Evolutionary conservation across 2,888 invertebrate genomes (phyloP).

Genomic region (Agonopterix arenella): DNA sequence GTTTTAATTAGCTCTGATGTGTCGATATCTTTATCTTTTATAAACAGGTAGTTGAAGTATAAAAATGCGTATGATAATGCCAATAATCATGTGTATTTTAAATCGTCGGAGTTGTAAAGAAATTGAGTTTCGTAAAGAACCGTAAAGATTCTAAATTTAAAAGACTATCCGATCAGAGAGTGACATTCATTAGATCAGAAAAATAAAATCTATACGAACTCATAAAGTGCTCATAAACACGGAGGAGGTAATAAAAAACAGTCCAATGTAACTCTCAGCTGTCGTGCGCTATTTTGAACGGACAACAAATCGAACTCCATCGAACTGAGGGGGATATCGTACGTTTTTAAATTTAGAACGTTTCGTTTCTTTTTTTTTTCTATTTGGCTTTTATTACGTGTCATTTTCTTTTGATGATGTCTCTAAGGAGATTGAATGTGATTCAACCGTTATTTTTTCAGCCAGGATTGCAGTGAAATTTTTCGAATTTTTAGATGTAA

Average conservation of each 20-base stretch:
- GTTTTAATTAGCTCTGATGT: constrained; percentile 25
- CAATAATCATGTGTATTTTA: constrained; percentile 28
- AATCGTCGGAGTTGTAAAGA: constrained; percentile 20
- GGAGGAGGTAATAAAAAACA: constrained; percentile 72
- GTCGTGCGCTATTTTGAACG: constrained; percentile 73
- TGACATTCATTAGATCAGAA: constrained; percentile 64
- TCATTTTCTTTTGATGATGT: constrained; percentile 20
- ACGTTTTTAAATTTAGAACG: constrained; percentile 59
- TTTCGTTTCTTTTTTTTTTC: constrained; percentile 39
- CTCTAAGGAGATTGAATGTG: constrained; percentile 18
- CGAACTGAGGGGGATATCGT: constrained; percentile 57
- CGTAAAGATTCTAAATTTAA: constrained; percentile 43
- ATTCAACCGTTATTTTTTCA: background rate
- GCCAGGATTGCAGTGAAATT: background rate
- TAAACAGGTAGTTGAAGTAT: constrained; percentile 16
- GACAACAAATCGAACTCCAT: constrained; percentile 66
- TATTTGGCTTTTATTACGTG: constrained; percentile 13
- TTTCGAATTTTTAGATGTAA: background rate
- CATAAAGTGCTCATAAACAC: constrained; percentile 75
- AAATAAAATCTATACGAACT: constrained; percentile 72
- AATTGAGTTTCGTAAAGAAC: constrained; percentile 7
- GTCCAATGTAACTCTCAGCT: constrained; percentile 69
- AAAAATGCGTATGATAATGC: constrained; percentile 14
- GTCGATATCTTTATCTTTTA: constrained; percentile 27
- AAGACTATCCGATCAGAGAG: constrained; percentile 56